phyloP scores from a whole-genome alignment of 2,888 invertebrate genomes.

The Epinotia bilunana region DNA sequence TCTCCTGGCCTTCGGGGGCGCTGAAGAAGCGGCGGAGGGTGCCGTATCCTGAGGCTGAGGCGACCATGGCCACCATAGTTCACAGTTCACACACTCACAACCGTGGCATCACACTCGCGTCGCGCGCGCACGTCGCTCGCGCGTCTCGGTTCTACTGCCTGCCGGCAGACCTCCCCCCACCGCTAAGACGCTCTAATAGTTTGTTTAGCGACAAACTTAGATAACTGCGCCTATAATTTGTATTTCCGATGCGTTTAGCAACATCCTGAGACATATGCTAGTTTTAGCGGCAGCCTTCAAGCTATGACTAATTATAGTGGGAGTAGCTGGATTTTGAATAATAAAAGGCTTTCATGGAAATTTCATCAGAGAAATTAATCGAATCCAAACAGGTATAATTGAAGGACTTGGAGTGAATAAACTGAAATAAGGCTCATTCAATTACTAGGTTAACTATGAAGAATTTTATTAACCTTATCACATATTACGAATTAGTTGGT shows the following conservation, averaged over 20 bases:
- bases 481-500: too few species aligned
- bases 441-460: too few species aligned
- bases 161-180: conserved; percentile 55
- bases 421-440: too few species aligned
- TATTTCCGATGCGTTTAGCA: conserved; percentile 55
- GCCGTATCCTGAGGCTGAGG: conserved; percentile 81
- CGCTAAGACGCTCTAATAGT: conserved; percentile 53
- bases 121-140: conserved; percentile 70
- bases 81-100: conserved; percentile 63
- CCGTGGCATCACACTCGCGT: conserved; percentile 75
- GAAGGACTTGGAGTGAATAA: too few species aligned
- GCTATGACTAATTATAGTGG: not conserved
- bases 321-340: not conserved
- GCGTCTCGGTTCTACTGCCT: conserved; percentile 70
- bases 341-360: not conserved
- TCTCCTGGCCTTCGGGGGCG: conserved; percentile 74
- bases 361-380: too few species aligned
- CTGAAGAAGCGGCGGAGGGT: conserved; percentile 81
- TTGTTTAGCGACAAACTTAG: conserved; percentile 58
- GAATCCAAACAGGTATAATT: too few species aligned
- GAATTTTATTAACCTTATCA: too few species aligned
- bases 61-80: conserved; percentile 82
- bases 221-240: conserved; percentile 60
- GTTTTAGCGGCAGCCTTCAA: not conserved
- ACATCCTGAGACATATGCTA: conserved; percentile 24